phyloP scores from a whole-genome alignment of 2,888 invertebrate species.

The Nymphalis polychloros region DNA sequence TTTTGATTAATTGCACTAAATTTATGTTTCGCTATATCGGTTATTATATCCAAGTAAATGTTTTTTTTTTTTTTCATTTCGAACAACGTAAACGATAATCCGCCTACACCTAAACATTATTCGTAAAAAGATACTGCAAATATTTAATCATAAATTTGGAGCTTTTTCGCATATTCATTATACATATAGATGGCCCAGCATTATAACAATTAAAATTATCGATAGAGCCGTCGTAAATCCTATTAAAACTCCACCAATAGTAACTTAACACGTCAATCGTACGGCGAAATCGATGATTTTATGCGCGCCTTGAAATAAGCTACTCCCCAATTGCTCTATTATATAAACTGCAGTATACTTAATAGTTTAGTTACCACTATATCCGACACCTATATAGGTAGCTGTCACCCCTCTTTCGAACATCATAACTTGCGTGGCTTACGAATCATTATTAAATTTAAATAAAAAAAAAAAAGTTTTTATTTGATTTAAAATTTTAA shows the following conservation, averaged over 20 bases:
- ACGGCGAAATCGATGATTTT: constrained; percentile 38
- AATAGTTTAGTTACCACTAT: constrained; percentile 13
- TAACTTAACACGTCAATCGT: background rate
- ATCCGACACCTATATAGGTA: constrained; percentile 10
- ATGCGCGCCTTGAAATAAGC: constrained; percentile 19
- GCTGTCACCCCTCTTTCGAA: constrained; percentile 12
- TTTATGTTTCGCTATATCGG: constrained; percentile 56
- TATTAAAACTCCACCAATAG: background rate
- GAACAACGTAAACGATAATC: constrained; percentile 22
- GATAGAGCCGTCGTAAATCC: constrained; percentile 15
- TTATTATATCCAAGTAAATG: constrained; percentile 25
- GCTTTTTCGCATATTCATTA: constrained; percentile 38
- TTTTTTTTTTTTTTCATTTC: constrained; percentile 23
- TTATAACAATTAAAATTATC: constrained; percentile 37
- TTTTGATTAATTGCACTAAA: constrained; percentile 62
- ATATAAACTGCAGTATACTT: constrained; percentile 24
- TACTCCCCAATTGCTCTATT: constrained; percentile 27
- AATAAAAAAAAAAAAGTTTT: background rate
- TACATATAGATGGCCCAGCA: constrained; percentile 28
- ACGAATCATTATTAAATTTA: background rate
- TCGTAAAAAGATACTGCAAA: constrained; percentile 24
- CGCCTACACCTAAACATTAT: constrained; percentile 26
- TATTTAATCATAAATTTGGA: constrained; percentile 23
- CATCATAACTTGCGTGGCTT: background rate
- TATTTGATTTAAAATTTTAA: too few species aligned